Evolutionary conservation across 2,113 vertebrate species (phyloP), one percentile per base, ranked within the genome.

Genomic region (Astur gentilis): DNA sequence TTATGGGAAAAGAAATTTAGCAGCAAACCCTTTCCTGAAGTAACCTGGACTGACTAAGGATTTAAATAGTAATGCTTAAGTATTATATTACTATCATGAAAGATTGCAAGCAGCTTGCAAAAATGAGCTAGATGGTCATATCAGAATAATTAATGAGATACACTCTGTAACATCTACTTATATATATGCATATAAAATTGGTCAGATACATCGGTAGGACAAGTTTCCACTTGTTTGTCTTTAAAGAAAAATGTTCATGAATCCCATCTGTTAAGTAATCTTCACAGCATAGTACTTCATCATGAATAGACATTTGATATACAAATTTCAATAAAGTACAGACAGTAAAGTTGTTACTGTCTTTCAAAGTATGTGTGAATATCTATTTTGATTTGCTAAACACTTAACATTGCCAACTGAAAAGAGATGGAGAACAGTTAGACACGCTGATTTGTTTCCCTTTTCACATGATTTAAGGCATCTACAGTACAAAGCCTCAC

Each of bases 381-480:
- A 92, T 70, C 17, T 92, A 38, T 73, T 84, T 96, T 89, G 67
- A 95, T 96, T 97, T 97, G 32, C 54, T 93, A 94, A 91, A 52
- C 36, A 79, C 34, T 91, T 70, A 77, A 89, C 21, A 47, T 83
- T 80, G 73, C 45, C 72, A 76, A 36, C 55, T 89, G 57, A 42
- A 96, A 44, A 82, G 44, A 60, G 40, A 76, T 89, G 38, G 60
- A 94, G 66, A 91, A 90, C 64, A 96, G 79, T 95, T 84, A 84
- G 61, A 96, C 64, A 91, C 16, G 32, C 36, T 96, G 87, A 95
- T 96, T 93, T 97, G 31, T 95, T 96, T 97, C 62, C 32, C 21
- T 96, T 97, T 87, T 90, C 44, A 54, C 50, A 95, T 93, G 57
- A 96, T 97, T 95, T 96, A 94, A 95, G 83, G 62, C 26, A 91